Base-by-base conservation (phyloP, 2,113 vertebrate species). In the Neodontobutis hainanensis region DNA sequence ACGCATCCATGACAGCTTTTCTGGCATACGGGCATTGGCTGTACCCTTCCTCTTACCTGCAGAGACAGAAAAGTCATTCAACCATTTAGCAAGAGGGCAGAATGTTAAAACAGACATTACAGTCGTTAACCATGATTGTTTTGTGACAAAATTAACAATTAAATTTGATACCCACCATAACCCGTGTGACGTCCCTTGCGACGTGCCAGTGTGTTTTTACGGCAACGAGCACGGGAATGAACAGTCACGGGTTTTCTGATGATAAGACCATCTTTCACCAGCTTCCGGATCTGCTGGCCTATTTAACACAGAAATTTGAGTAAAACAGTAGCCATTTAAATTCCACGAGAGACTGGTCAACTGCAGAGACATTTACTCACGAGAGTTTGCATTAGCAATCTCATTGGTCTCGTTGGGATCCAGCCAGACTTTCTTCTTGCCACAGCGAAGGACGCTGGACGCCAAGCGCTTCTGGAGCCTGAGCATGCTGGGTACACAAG, bases 371-470 rank as follows among this genome's bases (percentile, higher is more conserved):
- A 12, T 46, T 0, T n/a, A 74, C 84, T 90, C 70, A 98, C 96
- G 94, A 4, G 96, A 98, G 80, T 98, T 98, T 68, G 96, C 96
- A 0, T 97, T 98, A 83, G 96, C 95, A 11, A 98, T 98, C 90
- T 98, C 96, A 14, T 98, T 97, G 75, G 96, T 98, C 71, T 98
- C 96, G 0, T 98, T 98, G 66, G 96, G 96, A 69, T 98, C 96
- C 76, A 98, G 83, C 96, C 96, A 98, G 55, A 98, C 96, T 76
- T 98, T 98, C 90, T 97, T 97, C 77, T 98, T 98, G 65, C 96
- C 96, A 68, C 96, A 98, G 91, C 95, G 94, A 79, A 98, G 85
- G 9, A 98, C 96, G 76, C 96, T 98, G 84, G 96, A 96, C 50
- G 96, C 96, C 85, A 98, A 83, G 86, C 96, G 92, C 94, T 98